phyloP scores from a whole-genome alignment of 1,140 invertebrate genomes.

The Drosophila neocordata region DNA sequence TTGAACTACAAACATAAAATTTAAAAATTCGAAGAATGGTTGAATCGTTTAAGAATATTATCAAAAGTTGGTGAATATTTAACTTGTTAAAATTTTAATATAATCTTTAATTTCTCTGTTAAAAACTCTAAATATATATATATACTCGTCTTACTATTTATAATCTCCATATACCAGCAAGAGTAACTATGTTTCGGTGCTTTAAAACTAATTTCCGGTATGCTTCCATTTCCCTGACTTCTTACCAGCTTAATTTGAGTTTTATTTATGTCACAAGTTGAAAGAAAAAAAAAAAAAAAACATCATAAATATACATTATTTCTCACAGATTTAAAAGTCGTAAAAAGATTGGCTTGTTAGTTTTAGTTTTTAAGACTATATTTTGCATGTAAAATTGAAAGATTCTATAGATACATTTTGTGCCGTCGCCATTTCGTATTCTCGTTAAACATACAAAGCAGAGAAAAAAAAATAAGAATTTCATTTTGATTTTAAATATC shows the following conservation, averaged over 20 bases:
- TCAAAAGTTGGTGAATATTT: no score
- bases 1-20: no score
- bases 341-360: slow-evolving; percentile 38
- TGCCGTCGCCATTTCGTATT: slow-evolving; percentile 52
- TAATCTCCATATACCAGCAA: background rate
- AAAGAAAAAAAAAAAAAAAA: slow-evolving; percentile 35
- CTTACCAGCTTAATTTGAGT: slow-evolving; percentile 24
- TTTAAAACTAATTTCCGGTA: background rate
- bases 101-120: no score
- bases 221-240: background rate
- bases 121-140: no score
- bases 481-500: background rate
- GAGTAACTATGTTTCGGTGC: background rate
- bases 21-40: no score
- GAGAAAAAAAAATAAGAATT: background rate
- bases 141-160: no score
- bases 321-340: slow-evolving; percentile 50
- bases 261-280: slow-evolving; percentile 54
- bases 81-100: no score
- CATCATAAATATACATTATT: slow-evolving; percentile 48
- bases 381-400: slow-evolving; percentile 35
- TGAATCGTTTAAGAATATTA: no score
- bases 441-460: background rate
- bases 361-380: slow-evolving; percentile 14
- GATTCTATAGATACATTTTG: slow-evolving; percentile 19